Percentiles rank a stretch among this genome's conserved stretches.
Conservation (phyloP, 2,888 invertebrate genomes). For the Pegoplata infirma region DNA sequence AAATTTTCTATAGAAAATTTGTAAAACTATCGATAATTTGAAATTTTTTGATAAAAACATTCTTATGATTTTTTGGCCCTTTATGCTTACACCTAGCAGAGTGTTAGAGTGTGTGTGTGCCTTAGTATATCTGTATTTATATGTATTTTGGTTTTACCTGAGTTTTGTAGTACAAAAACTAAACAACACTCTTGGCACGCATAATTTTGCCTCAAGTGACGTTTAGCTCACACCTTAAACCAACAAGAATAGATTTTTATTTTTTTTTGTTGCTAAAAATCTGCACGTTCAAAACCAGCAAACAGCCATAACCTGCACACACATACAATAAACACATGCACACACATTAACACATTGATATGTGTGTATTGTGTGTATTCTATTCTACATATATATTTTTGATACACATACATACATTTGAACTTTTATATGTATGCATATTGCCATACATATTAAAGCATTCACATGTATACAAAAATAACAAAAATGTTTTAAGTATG, state of each 20-base stretch:
- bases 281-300: neutral
- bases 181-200: constrained; percentile 53
- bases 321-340: neutral
- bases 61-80: neutral
- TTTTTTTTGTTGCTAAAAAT: neutral
- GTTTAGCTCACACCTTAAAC: constrained; percentile 48
- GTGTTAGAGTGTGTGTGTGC: neutral
- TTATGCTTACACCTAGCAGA: neutral
- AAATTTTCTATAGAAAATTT: too few relatives aligned
- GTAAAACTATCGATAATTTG: too few relatives aligned
- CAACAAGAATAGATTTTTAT: constrained; percentile 4
- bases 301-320: neutral
- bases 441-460: neutral
- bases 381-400: neutral
- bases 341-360: neutral
- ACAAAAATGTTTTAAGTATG: neutral
- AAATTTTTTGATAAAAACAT: too few relatives aligned
- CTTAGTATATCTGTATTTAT: too few relatives aligned
- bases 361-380: too few relatives aligned
- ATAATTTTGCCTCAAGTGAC: constrained; percentile 56
- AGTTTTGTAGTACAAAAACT: constrained; percentile 33
- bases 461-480: neutral
- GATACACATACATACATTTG: neutral
- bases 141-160: constrained; percentile 5
- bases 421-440: neutral